A percentile compares a stretch with the other conserved stretches of the same genome.
These are phyloP conservation scores for Cataglyphis albicans DNA, from an alignment of 2,888 invertebrate species.

Conservation along the genomic window DNA sequence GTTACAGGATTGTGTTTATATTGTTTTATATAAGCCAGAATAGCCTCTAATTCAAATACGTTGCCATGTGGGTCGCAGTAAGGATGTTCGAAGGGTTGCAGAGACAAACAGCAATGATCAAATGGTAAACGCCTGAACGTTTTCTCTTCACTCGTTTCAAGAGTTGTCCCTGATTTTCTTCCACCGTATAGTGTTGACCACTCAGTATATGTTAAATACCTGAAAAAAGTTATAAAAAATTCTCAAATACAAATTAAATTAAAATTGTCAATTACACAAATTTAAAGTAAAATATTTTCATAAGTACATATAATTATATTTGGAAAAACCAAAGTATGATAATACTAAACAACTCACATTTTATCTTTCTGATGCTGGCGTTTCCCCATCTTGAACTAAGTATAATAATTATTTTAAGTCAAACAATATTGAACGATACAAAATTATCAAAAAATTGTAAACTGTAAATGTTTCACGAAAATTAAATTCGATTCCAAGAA, in stretches of 20 bases:
- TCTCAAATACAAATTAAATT: background rate
- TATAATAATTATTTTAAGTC: background rate
- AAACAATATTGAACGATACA: background rate
- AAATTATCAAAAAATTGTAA: background rate
- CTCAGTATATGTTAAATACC: conserved; percentile 95
- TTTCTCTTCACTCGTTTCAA: conserved; percentile 91
- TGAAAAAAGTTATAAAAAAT: conserved; percentile 79
- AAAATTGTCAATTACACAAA: background rate
- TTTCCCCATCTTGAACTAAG: conserved; percentile 92
- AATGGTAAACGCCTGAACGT: conserved; percentile 97
- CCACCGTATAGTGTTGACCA: conserved; percentile 97
- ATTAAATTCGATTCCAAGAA: background rate
- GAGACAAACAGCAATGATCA: conserved; percentile 95
- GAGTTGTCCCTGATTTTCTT: conserved; percentile 89
- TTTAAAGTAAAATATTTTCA: background rate
- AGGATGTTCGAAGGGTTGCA: conserved; percentile 97
- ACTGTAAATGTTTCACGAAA: background rate
- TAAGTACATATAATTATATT: background rate
- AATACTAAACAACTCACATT: conserved; percentile 88
- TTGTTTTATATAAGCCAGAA: conserved; percentile 95
- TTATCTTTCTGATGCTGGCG: conserved; percentile 97
- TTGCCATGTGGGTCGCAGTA: conserved; percentile 96
- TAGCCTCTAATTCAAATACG: conserved; percentile 95
- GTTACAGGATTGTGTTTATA: conserved; percentile 97
- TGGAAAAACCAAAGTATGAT: background rate